These are phyloP conservation scores for Siphamia tubifer DNA, from an alignment of 2,113 vertebrate species.

Conservation along the genomic window DNA sequence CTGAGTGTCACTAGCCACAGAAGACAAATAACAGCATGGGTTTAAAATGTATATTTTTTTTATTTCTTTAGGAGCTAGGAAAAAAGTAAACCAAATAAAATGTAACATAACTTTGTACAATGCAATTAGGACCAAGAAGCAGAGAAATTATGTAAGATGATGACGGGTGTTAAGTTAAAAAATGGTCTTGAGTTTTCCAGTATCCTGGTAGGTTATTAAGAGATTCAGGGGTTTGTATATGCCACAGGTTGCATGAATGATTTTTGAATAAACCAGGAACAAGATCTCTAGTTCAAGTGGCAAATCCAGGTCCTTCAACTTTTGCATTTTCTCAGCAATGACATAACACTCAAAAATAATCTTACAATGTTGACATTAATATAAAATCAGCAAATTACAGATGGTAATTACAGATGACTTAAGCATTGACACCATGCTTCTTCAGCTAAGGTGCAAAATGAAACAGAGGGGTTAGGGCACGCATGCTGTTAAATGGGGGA, in stretches of 20 bases:
- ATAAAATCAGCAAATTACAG: constrained; percentile 71
- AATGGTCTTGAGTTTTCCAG: constrained; percentile 39
- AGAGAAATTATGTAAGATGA: constrained; percentile 41
- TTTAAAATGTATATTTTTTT: constrained; percentile 79
- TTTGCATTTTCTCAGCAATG: constrained; percentile 49
- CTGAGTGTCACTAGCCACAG: not conserved
- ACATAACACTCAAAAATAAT: constrained; percentile 58
- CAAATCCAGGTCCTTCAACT: constrained; percentile 45
- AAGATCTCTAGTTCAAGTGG: constrained; percentile 27
- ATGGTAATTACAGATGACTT: constrained; percentile 70
- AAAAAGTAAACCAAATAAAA: constrained; percentile 76
- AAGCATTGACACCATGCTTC: constrained; percentile 53
- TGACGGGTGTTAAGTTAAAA: constrained; percentile 28
- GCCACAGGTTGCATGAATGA: not conserved
- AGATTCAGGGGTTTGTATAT: not conserved
- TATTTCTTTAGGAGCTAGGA: constrained; percentile 73
- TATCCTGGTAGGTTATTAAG: constrained; percentile 8
- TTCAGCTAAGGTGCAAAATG: constrained; percentile 61
- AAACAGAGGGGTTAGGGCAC: constrained; percentile 32
- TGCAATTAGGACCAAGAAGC: constrained; percentile 43
- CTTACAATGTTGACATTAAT: constrained; percentile 62
- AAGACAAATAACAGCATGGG: not conserved
- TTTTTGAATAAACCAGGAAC: constrained; percentile 12
- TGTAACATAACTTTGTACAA: constrained; percentile 68
- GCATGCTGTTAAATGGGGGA: constrained; percentile 58